Base-by-base conservation (phyloP, 1,140 invertebrate genomes). In the Lordiphosa stackelbergi region DNA sequence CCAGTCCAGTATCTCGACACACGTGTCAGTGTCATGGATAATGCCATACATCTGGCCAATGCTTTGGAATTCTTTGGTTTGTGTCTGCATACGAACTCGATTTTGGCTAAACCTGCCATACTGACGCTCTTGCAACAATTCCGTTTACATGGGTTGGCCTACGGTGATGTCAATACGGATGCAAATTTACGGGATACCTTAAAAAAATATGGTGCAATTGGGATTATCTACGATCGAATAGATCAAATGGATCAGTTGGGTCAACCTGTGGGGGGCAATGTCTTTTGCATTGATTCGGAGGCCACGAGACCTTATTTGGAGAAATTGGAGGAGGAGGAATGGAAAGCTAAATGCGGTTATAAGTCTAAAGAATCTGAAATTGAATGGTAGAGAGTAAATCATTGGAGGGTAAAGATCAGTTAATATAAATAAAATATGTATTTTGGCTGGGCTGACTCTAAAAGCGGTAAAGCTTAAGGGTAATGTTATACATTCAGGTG, bases 81-180 rank as follows among this genome's bases (percentile, higher is more conserved):
- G 37, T 94, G 94, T 65, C 93, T 96, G 0, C 94, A 97, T 73
- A 94, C 95, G 0, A 95, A 96, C 86, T 94, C 96, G 73, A 89
- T 98, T 49, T 88, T 98, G 11, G 87, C 93, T 36, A 93, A 97
- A 86, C 90, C 93, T 3, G 89, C 90, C 0, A 12, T 45, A 1
- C 11, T 91, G 94, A 87, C 89, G 87, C 3, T 42, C 2, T 35
- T 83, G 0, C 47, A 40, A 0, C 56, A 53, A 6, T 31, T 66
- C 5, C 40, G 41, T 3, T 22, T 83, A 13, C 9, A 53, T 2
- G 11, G 42, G 0, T 1, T 70, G 1, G 40, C 24, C 5, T 83
- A 61, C 36, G 78, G 77, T 1, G 2, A 13, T 0, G 2, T 8
- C 0, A 47, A 41, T 10, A 38, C 31, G n/a, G 9, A 28, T 2